Base-by-base conservation (phyloP, 1,140 invertebrate species). In the Bombus superbus region DNA sequence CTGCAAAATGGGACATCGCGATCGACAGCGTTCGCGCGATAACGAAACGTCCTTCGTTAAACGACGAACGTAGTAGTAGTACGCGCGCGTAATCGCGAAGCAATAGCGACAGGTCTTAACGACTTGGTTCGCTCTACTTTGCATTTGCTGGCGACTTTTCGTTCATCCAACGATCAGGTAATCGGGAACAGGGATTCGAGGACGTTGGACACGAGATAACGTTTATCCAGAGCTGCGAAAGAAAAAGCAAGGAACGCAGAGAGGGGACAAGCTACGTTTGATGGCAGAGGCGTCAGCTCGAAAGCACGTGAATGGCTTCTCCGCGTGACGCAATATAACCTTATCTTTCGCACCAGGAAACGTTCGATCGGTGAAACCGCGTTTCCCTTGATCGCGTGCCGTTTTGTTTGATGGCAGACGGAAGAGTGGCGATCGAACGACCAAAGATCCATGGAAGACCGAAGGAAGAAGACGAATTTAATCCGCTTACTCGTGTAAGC, bases 401-500 rank as follows among this genome's bases (percentile, higher is more conserved):
- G 22, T 8, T 42, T 9, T 6, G 40, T n/a, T 40, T 3, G 2
- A 71, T 40, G 42, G 3, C 9, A 5, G 0, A 1, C 13, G 5
- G 10, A 11, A 40, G 40, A 25, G 32, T 66, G 64, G 4, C 9
- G 35, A 71, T 53, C 22, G 18, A 53, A 53, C 47, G 18, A 6
- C 47, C 5, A 28, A 62, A 28, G 22, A 75, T 74, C 10, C 44
- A 44, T 11, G 4, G 3, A 32, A 53, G 22, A 74, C 32, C 5
- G 68, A 5, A 40, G 2, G 44, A 74, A 5, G n/a, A 25, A 10
- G 18, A 8, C 15, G 59, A 9, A 18, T 79, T 68, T 53, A 80
- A 80, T 80, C 78, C 64, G 78, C 78, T 80, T 80, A 80, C 64
- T 32, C 78, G 64, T 80, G 78, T 80, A 80, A 80, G 22, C 75